A percentile compares a stretch with the other conserved stretches of the same genome.
These are phyloP conservation scores for Ceramica pisi DNA, from an alignment of 2,888 invertebrate species.

Conservation along the genomic window DNA sequence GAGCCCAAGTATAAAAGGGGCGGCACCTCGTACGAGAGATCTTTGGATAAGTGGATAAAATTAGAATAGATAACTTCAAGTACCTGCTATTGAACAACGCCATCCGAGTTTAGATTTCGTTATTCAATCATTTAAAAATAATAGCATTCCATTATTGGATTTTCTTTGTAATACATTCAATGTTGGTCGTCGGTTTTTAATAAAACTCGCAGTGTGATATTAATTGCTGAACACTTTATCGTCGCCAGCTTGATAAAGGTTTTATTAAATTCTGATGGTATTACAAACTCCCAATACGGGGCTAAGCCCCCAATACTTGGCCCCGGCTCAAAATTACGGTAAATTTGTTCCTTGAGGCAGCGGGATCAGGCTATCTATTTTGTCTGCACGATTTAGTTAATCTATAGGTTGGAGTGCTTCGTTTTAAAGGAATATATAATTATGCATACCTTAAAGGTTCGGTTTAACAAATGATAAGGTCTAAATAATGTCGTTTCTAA, in stretches of 20 bases:
- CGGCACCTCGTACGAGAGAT: conserved; percentile 8
- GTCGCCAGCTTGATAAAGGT: conserved; percentile 21
- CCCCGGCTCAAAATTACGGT: conserved; percentile 30
- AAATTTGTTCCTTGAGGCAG: conserved; percentile 27
- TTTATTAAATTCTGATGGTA: conserved; percentile 47
- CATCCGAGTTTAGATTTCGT: conserved; percentile 5
- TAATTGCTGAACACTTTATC: conserved; percentile 38
- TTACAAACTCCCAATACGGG: conserved; percentile 28
- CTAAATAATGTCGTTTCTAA: not conserved
- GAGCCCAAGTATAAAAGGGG: conserved; percentile 11
- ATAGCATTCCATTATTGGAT: conserved; percentile 15
- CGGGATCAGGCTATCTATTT: conserved; percentile 28
- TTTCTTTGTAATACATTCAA: conserved; percentile 23
- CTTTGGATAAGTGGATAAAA: conserved; percentile 36
- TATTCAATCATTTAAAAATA: conserved; percentile 6
- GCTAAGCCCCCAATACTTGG: conserved; percentile 24
- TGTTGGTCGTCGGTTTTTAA: conserved; percentile 29
- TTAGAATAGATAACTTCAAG: conserved; percentile 33
- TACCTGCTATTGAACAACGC: conserved; percentile 13
- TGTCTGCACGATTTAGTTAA: conserved; percentile 21
- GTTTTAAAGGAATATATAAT: not conserved
- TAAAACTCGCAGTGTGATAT: conserved; percentile 30
- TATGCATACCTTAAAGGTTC: not conserved
- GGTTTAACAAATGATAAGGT: not conserved
- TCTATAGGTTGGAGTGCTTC: conserved; percentile 8